Base-by-base conservation (phyloP, 2,888 invertebrate species). In the Octonoba sinensis region DNA sequence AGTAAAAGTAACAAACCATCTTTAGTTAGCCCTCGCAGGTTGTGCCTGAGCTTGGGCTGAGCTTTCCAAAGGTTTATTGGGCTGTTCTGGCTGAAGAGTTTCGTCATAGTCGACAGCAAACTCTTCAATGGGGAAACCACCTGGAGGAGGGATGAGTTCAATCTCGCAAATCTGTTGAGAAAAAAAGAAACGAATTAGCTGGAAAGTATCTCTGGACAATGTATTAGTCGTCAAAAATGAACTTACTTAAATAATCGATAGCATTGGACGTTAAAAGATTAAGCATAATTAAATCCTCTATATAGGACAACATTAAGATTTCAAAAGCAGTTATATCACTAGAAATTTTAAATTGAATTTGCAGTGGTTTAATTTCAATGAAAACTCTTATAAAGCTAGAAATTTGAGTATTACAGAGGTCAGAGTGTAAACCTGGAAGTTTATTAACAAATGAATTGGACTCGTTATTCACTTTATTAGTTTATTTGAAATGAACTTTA, bases 121-220 rank as follows among this genome's bases (percentile, higher is more conserved):
- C 18, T 36, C 74, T 56, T 75, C 81, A 4, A 60, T 27, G 12
- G 73, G 73, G 36, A 71, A 71, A 11, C 71, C 82, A 27, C 81
- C 81, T 11, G 76, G 75, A 18, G 82, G 82, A 18, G 82, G 71
- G 54, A 82, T 75, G n/a, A 82, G 56, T 44, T 82, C 82, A 8
- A 82, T 82, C 27, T 82, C 82, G 54, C 82, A 82, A 15, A 82
- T 82, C 82, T 82, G 65, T 1, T 75, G n/a, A 27, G 12, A 51
- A 51, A 51, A 16, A 54, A 54, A 54, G 18, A 13, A 54, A 13
- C 16, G 22, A 57, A 57, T 20, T 12, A 20, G 15, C 6, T 57
- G 13, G n/a, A 3, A 20, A 20, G 13, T 20, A 54, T 4, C 54
- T 15, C 6, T 18, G 3, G 54, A 13, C 11, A 54, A 1, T 20